Evolutionary conservation across 2,888 invertebrate genomes (phyloP), one percentile per base, ranked within the genome.

Genomic region (Caenorhabditis sulstoni): DNA sequence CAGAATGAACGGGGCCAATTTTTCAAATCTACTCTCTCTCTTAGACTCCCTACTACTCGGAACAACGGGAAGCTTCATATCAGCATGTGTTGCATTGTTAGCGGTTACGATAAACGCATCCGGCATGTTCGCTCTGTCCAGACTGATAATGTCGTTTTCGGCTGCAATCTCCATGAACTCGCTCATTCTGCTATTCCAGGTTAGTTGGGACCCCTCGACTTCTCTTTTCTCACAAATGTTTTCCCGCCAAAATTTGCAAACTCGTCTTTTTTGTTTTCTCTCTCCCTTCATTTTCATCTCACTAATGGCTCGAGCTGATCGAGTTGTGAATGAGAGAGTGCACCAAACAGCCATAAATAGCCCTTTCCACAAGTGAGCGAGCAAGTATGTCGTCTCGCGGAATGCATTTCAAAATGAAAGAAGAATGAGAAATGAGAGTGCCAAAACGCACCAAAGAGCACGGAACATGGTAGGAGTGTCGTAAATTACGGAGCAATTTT

Each of bases 151-250:
- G 67, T 85, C 88, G 5, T 50, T 87, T 8, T 79, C 83, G 1
- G 81, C 86, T 8, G 88, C 85, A 11, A 76, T 88, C 22, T 85
- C 87, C 4, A 88, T 88, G 88, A 87, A 87, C 70, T 78, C 83
- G 14, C 71, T 88, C 22, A 86, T 88, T 66, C 64, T 88, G 9
- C 82, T 88, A 7, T 79, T 88, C 23, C 88, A 88, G 71, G 87
- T 86, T 20, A 16, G 68, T 74, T 20, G 14, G 14, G 9, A 5
- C 39, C 57, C 12, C 16, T n/a, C 3, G 39, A 37, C 44, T 39
- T 57, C 55, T 37, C 35, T 39, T 41, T 57, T 57, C 18, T n/a
- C n/a, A n/a, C 41, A 23, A 47, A 29, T 29, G 12, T 41, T 41
- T 18, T 47, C 35, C 9, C 35, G 49, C n/a, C n/a, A 14, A 45